phyloP scores from a whole-genome alignment of 2,113 vertebrate species.

The Regulus satrapa region DNA sequence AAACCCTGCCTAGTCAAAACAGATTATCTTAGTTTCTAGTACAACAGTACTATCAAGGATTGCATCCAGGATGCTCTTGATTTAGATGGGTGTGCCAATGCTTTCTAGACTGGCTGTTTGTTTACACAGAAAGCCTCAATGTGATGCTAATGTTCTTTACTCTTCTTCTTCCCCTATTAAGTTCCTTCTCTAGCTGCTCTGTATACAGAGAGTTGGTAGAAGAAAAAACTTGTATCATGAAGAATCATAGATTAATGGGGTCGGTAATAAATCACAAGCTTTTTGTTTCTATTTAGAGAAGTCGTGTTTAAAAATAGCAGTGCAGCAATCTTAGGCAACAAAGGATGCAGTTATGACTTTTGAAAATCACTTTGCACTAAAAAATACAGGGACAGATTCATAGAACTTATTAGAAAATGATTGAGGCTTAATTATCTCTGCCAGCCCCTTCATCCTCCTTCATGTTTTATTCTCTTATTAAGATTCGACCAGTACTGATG shows the following conservation, averaged over 20 bases:
- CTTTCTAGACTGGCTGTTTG: neutral
- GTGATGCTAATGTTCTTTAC: neutral
- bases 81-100: neutral
- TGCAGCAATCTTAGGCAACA: neutral
- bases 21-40: neutral
- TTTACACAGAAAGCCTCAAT: neutral
- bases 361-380: neutral
- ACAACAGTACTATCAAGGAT: neutral
- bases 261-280: neutral
- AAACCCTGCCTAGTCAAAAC: neutral
- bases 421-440: neutral
- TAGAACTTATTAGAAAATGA: neutral
- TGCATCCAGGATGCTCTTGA: neutral
- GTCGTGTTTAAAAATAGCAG: neutral
- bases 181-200: neutral
- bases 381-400: neutral
- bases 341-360: neutral
- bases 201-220: neutral
- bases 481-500: neutral
- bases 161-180: neutral
- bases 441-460: neutral
- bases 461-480: neutral
- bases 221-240: neutral
- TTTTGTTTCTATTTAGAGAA: neutral
- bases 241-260: neutral